Base-by-base conservation (phyloP, 1,140 invertebrate genomes). In the Hyles vespertilio region DNA sequence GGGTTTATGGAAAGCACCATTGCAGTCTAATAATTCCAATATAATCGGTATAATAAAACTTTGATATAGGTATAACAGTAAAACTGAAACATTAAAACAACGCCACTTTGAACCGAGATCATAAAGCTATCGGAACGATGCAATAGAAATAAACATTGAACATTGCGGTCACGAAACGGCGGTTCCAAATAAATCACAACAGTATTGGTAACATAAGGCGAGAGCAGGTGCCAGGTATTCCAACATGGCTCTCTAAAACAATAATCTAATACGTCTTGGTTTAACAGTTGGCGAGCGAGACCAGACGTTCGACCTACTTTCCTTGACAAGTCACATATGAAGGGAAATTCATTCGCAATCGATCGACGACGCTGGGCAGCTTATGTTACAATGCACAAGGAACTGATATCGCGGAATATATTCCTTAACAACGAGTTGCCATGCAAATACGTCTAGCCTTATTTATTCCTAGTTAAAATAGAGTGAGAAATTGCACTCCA, bases 251-350 rank as follows among this genome's bases (percentile, higher is more conserved):
- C 51, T 49, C 43, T 51, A 51, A 63, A 60, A 70, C 59, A 70
- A 67, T 65, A 67, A 64, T 62, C 65, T 59, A 64, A 67, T 61
- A 61, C 52, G 50, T 59, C 51, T 51, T 55, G 57, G 56, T 57
- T 56, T 47, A 59, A 46, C 53, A 32, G 50, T 58, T 49, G 55
- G 59, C 63, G 56, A 71, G 69, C 65, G 61, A 71, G 74, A 74
- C 71, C 72, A 77, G 71, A 75, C 70, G 53, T 63, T 69, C 67
- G 74, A 80, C 77, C 75, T 61, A 80, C 77, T 82, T 80, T 82
- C 77, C 65, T 71, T 69, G 59, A 63, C 64, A 69, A 72, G 59
- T 70, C 64, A 68, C 63, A 74, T 59, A 72, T 67, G 64, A 75
- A 81, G 74, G 74, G 74, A 81, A 77, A 72, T 72, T 66, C 69